Conservation (phyloP, 2,888 invertebrate species). For the Craniophora ligustri region DNA sequence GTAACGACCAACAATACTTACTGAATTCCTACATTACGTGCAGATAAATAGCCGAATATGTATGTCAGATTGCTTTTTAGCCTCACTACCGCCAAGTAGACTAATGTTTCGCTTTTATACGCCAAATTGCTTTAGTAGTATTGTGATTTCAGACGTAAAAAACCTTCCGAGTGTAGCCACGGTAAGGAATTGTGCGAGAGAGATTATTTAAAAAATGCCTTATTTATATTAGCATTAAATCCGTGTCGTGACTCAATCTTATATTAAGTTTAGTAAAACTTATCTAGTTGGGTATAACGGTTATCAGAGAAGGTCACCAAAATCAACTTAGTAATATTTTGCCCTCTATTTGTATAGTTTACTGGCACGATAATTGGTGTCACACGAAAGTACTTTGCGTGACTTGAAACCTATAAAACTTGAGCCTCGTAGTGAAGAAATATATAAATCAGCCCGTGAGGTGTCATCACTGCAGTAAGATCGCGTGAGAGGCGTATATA, state of each 20-base stretch:
- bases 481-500: slow-evolving; percentile 72
- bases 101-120: slow-evolving; percentile 7
- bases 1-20: slow-evolving; percentile 10
- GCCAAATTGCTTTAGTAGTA: not conserved
- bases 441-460: slow-evolving; percentile 37
- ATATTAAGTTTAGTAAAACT: not conserved
- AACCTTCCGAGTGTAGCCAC: too few relatives aligned
- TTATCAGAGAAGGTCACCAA: not conserved
- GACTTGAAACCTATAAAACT: slow-evolving; percentile 31
- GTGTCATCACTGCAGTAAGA: slow-evolving; percentile 67
- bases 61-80: slow-evolving; percentile 3
- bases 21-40: slow-evolving; percentile 5
- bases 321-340: not conserved
- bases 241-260: too few relatives aligned
- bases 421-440: slow-evolving; percentile 24
- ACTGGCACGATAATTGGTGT: slow-evolving; percentile 9
- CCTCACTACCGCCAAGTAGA: not conserved
- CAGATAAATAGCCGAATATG: slow-evolving; percentile 1
- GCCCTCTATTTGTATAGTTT: not conserved
- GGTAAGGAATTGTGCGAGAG: too few relatives aligned
- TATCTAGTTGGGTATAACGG: not conserved
- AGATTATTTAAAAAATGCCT: too few relatives aligned
- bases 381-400: slow-evolving; percentile 20
- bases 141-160: too few relatives aligned
- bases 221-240: too few relatives aligned